Conservation (phyloP, 1,140 invertebrate species). For the Sarcophaga bullata region DNA sequence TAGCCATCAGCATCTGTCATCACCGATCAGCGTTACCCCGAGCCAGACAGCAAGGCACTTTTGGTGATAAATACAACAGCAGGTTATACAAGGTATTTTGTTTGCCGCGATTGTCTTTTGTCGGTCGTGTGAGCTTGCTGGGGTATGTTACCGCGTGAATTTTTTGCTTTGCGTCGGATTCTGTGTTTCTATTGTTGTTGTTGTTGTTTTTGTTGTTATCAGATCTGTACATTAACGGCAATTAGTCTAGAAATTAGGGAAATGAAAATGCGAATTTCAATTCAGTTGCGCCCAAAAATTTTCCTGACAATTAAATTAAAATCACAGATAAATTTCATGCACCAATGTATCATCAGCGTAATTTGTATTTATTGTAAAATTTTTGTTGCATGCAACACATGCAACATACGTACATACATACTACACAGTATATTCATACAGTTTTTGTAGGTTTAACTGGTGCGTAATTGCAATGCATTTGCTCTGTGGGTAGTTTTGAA, state of each 20-base stretch:
- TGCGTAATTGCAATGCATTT: not conserved
- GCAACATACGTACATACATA: not conserved
- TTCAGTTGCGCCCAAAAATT: conserved; percentile 56
- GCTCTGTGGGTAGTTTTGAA: conserved; percentile 31
- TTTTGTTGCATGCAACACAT: not conserved
- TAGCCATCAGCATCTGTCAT: too few species aligned
- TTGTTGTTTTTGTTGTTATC: too few species aligned
- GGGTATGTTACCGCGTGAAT: too few species aligned
- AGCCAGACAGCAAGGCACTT: too few species aligned
- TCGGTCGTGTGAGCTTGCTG: too few species aligned
- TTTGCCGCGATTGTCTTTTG: too few species aligned
- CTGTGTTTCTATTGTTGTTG: too few species aligned
- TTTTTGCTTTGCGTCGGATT: too few species aligned
- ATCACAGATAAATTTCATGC: conserved; percentile 51
- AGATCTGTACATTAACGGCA: conserved; percentile 49
- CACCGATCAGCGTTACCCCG: too few species aligned
- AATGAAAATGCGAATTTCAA: conserved; percentile 27
- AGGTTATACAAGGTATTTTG: too few species aligned
- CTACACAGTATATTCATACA: not conserved
- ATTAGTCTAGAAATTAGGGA: conserved; percentile 60
- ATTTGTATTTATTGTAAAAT: not conserved
- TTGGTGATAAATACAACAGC: too few species aligned
- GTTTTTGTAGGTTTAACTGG: not conserved
- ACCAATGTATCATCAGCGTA: conserved; percentile 21
- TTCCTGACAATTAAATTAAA: conserved; percentile 63